phyloP scores from a whole-genome alignment of 1,140 invertebrate species.

The Drosophila paulistorum region DNA sequence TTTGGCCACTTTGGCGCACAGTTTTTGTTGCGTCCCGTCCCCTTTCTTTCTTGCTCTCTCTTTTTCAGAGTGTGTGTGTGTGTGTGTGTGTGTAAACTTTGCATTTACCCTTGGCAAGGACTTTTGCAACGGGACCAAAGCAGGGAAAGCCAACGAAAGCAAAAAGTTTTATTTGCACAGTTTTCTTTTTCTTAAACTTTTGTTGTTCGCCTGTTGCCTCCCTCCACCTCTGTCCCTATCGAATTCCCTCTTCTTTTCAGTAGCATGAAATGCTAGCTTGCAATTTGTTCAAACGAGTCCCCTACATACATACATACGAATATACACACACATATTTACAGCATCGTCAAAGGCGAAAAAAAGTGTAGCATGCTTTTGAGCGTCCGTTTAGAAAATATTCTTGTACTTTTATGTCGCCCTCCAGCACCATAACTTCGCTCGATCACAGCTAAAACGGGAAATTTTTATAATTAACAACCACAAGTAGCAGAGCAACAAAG shows the following conservation, averaged over 20 bases:
- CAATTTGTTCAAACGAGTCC: conserved; percentile 72
- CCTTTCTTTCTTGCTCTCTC: conserved; percentile 12
- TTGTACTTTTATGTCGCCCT: conserved; percentile 9
- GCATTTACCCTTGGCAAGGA: conserved; percentile 81
- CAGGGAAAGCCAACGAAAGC: conserved; percentile 69
- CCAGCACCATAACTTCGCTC: conserved; percentile 23
- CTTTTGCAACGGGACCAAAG: conserved; percentile 57
- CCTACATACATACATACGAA: conserved; percentile 30
- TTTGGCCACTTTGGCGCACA: conserved; percentile 60
- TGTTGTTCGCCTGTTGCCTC: conserved; percentile 44
- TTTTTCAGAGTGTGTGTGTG: conserved; percentile 28
- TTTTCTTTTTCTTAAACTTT: conserved; percentile 81
- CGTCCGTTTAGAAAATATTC: conserved; percentile 61
- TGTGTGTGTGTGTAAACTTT: conserved; percentile 62
- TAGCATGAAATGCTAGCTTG: conserved; percentile 72
- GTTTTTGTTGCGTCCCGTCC: conserved; percentile 16
- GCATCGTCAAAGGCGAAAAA: conserved; percentile 52
- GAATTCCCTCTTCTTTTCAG: not conserved
- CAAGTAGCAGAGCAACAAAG: conserved; percentile 59
- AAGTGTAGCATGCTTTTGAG: conserved; percentile 75
- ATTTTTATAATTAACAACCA: conserved; percentile 77
- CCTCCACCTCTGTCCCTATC: not conserved
- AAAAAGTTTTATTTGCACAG: conserved; percentile 82
- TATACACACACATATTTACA: conserved; percentile 8
- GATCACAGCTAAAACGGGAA: conserved; percentile 54